Base-by-base conservation (phyloP, 2,888 invertebrate species). In the Sinotaia quadrata region DNA sequence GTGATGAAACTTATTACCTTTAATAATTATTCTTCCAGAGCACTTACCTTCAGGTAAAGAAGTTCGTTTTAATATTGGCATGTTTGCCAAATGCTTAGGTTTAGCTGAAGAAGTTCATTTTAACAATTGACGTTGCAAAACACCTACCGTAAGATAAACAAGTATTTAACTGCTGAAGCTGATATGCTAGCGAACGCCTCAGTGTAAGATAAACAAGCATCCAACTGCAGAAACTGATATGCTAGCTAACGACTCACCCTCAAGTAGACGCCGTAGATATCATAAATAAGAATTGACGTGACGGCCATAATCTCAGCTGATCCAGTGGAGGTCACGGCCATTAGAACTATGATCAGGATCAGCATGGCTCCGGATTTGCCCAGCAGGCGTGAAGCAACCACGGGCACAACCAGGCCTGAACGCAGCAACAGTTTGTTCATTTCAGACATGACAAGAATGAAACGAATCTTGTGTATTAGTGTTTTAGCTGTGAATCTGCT, bases 221-320 rank as follows among this genome's bases (percentile, higher is more conserved):
- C 8, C 21, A 59, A 18, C 36, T n/a, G 41, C 27, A 59, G 12
- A 59, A 27, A 59, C 41, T 12, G n/a, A 51, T 21, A 51, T 21
- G 10, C 10, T 56, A 51, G 51, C 10, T 10, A 8, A 8, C 21
- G 4, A 33, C 67, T 29, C 52, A 81, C 81, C 78, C 76, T 80
- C 4, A 81, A 66, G 59, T 82, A 78, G 3, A 79, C 49, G 34
- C 85, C 84, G 68, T 87, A 87, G 27, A 88, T 77, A 73, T 88
- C 88, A 72, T 87, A 87, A 5, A 87, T 76, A 0, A 87, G 71
- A 31, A 88, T 87, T 5, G 88, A 88, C 12, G 86, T 84, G 4
- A 88, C 87, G 7, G 88, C 88, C 59, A 88, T 83, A 56, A 88
- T 83, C 72, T 88, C 87, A 0, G 88, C 82, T n/a, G 87, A 86